Evolutionary conservation across 1,140 invertebrate genomes (phyloP).

Genomic region (Pissodes strobi): DNA sequence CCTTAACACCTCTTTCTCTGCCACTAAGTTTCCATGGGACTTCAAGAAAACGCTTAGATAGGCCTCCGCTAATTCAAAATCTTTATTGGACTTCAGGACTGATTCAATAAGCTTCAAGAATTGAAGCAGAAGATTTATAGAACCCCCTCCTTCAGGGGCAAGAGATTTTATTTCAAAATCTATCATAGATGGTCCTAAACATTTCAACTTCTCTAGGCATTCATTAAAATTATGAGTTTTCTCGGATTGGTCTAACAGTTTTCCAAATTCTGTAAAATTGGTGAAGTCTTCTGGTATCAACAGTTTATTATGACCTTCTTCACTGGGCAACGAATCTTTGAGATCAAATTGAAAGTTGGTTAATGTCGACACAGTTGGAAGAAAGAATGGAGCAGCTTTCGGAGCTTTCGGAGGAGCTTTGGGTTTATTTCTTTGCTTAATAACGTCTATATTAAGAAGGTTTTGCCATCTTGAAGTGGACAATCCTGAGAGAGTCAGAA

Average conservation of each 20-base stretch:
- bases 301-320: conserved; percentile 59
- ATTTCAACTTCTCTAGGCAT: conserved; percentile 77
- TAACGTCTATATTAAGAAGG: conserved; percentile 85
- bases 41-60: conserved; percentile 93
- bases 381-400: conserved; percentile 91
- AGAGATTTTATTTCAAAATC: conserved; percentile 89
- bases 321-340: conserved; percentile 55
- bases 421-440: conserved; percentile 91
- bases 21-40: conserved; percentile 72
- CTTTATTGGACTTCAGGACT: conserved; percentile 74
- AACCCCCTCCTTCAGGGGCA: conserved; percentile 71
- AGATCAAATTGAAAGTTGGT: conserved; percentile 79
- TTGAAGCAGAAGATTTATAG: conserved; percentile 69
- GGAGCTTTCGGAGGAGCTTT: conserved; percentile 79
- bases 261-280: conserved; percentile 71
- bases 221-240: conserved; percentile 59
- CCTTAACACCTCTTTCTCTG: conserved; percentile 62
- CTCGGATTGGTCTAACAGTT: conserved; percentile 59
- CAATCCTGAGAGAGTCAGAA: conserved; percentile 86
- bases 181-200: conserved; percentile 80
- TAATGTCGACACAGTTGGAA: conserved; percentile 86
- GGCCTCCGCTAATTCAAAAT: conserved; percentile 92
- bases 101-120: conserved; percentile 79
- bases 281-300: conserved; percentile 62
- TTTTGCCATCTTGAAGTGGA: conserved; percentile 92